Evolutionary conservation across 2,113 vertebrate species (phyloP), one percentile per base, ranked within the genome.

Genomic region (Rhombomys opimus): DNA sequence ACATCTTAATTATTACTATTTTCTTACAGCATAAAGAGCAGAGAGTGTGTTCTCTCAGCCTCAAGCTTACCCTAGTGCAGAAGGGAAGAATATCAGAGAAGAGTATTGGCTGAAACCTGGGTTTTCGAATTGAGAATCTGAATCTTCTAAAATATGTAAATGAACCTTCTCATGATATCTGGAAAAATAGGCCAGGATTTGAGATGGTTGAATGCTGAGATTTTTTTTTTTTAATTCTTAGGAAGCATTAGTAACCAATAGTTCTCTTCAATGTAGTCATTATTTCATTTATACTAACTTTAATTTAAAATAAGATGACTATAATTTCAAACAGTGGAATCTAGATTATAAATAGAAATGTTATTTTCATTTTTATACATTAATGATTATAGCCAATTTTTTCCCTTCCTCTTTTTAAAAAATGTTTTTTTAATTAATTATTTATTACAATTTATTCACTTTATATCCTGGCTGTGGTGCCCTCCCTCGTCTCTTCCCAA

Each of bases 261-360:
- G 65, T 91, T 78, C 52, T 88, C 46, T 41, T 59, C 67, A 88
- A 75, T n/a, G 52, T 2, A 27, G 27, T 3, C 15, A 27, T 32
- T 59, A 38, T 75, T 78, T 89, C 27, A 70, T 91, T 91, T 89
- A 38, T 5, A 46, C 2, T 75, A 85, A 1, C 17, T 91, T 7
- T 61, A 86, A 67, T 87, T 87, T 81, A 52, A 75, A 76, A 59
- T 54, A 50, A 82, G 76, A 91, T 67, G 54, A 61, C 72, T 65
- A 86, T 57, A 91, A 72, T 91, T 81, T 92, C 13, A 94, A 95
- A 87, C 41, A 78, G 20, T 76, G n/a, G 57, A 78, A 54, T 70
- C 3, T 70, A 13, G 12, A 52, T 84, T 75, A 52, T 38, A 67
- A 76, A 61, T 20, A 61, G 14, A n/a, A 73, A 32, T 61, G 22